A percentile compares a stretch with the other conserved stretches of the same genome.
phyloP scores from a whole-genome alignment of 53 echinoderm and acorn worm genomes.

The Astropecten irregularis region DNA sequence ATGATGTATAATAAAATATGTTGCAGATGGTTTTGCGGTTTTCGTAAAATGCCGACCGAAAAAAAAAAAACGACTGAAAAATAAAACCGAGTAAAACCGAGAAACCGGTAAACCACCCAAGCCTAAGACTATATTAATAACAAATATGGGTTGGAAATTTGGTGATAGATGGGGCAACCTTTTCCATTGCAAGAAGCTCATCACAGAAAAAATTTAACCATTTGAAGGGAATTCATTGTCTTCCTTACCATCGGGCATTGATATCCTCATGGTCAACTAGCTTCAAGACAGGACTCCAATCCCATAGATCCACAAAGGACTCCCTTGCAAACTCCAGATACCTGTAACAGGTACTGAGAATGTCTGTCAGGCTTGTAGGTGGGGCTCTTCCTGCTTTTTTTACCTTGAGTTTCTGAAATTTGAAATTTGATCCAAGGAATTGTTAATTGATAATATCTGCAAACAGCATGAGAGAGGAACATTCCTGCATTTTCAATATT shows the following conservation, averaged over 20 bases:
- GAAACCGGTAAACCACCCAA: too few species aligned
- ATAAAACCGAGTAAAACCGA: too few species aligned
- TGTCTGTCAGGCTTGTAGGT: slow-evolving; percentile 15
- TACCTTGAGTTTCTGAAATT: not conserved
- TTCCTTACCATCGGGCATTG: slow-evolving; percentile 64
- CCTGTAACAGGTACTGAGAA: slow-evolving; percentile 55
- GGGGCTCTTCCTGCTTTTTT: not conserved
- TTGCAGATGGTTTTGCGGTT: too few species aligned
- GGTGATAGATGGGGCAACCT: not conserved
- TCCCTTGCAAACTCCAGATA: slow-evolving; percentile 56
- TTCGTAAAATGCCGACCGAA: too few species aligned
- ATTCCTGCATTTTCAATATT: too few species aligned
- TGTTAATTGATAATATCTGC: not conserved
- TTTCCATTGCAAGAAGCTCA: too few species aligned
- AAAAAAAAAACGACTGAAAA: too few species aligned
- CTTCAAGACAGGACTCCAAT: slow-evolving; percentile 77
- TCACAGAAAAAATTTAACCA: too few species aligned
- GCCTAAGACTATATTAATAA: not conserved
- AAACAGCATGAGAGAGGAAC: not conserved
- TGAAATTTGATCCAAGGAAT: too few species aligned
- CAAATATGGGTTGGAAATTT: not conserved
- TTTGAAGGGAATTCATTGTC: too few species aligned
- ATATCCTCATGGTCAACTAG: slow-evolving; percentile 61
- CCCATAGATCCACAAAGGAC: slow-evolving; percentile 64
- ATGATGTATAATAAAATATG: too few species aligned